Evolutionary conservation across 1,140 invertebrate genomes (phyloP).

Genomic region (Drosophila bocki): DNA sequence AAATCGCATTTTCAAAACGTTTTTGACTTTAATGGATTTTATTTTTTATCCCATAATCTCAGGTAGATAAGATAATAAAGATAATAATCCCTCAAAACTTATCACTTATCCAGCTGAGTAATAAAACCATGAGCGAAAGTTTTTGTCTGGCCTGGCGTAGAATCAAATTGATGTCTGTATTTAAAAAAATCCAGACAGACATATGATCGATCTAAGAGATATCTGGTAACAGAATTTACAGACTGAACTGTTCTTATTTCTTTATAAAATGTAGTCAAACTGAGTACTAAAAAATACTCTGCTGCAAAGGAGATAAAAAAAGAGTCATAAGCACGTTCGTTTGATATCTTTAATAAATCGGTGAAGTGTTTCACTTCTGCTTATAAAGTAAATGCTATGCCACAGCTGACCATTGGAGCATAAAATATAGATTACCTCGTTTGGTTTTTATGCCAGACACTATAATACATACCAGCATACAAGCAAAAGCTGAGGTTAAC

Average conservation of each 20-base stretch:
- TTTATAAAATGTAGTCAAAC: neutral
- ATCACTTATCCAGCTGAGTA: conserved; percentile 24
- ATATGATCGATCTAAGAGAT: conserved; percentile 13
- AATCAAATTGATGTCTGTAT: conserved; percentile 12
- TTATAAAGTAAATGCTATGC: conserved; percentile 48
- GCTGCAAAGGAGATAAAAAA: conserved; percentile 16
- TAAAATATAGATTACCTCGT: conserved; percentile 35
- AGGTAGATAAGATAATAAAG: conserved; percentile 25
- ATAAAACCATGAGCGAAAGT: conserved; percentile 42
- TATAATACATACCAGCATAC: conserved; percentile 6
- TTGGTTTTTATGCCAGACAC: conserved; percentile 22
- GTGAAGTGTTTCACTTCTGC: conserved; percentile 24
- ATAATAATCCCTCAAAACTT: conserved; percentile 11
- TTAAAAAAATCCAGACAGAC: conserved; percentile 10
- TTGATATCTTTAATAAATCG: conserved; percentile 26
- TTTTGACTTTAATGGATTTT: conserved; percentile 28
- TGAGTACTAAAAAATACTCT: neutral
- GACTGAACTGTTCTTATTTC: neutral
- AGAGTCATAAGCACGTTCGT: conserved; percentile 24
- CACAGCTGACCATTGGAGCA: conserved; percentile 40
- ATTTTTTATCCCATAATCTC: neutral
- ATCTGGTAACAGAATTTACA: neutral
- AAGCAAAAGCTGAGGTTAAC: neutral
- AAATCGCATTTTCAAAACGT: conserved; percentile 20
- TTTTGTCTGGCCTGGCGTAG: neutral